Base-by-base conservation (phyloP, 2,888 invertebrate genomes). In the Tipula vernalis region DNA sequence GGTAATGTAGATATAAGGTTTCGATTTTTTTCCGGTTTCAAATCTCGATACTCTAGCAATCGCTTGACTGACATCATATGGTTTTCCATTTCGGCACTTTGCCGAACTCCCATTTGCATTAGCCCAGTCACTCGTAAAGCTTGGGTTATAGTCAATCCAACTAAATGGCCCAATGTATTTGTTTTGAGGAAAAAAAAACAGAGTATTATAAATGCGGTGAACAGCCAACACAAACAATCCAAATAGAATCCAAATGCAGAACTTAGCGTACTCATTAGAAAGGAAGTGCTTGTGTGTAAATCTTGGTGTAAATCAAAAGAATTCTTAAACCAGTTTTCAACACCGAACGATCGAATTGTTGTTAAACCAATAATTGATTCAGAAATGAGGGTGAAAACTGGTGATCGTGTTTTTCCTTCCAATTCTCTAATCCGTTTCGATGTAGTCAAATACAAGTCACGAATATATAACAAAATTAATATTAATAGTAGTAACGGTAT, bases 371-470 rank as follows among this genome's bases (percentile, higher is more conserved):
- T 94, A 6, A 98, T 92, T 0, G 97, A 95, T 0, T 97, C 95
- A n/a, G 96, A 95, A 88, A 98, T 94, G 90, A 98, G 97, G 0
- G 97, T 96, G 91, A 98, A 98, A 0, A 98, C 96, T 0, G 98
- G 98, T 91, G 98, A 97, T 88, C 96, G 94, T 87, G 95, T 94
- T 87, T 94, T 94, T 88, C 95, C 95, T 90, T 95, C 95, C 88
- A 95, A 91, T 86, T 95, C 92, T 90, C 95, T 97, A 0, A 97
- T 92, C 89, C 95, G 95, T 89, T 96, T 93, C 0, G 96, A 95
- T 0, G 96, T 95, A 13, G 93, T 92, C 83, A 97, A 90, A 90
- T 96, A 97, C 89, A 95, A 93, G 88, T 92, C 92, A 28, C 97
- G 90, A 57, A 96, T 90, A 28, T 93, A 90, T 87, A 94, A 90